Evolutionary conservation across 2,113 vertebrate species (phyloP).

Genomic region (Sprattus sprattus): DNA sequence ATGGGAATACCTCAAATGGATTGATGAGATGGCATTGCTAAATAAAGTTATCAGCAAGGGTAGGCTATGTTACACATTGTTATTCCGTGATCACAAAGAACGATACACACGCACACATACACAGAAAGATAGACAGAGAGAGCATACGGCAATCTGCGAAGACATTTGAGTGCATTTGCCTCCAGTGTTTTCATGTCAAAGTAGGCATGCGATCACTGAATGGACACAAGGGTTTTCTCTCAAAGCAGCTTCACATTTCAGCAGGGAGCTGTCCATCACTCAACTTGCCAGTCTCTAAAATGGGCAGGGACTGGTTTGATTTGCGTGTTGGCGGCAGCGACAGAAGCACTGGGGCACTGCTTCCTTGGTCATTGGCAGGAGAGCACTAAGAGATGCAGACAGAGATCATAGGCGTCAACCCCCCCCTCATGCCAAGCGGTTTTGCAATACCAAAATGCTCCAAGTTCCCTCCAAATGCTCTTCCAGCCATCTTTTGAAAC

Average conservation of each 20-base stretch:
- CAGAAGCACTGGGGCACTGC: not conserved
- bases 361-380: not conserved
- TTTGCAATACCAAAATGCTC: not conserved
- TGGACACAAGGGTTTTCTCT: not conserved
- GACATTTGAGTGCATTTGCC: not conserved
- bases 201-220: not conserved
- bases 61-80: not conserved
- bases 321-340: not conserved
- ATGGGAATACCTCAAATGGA: not conserved
- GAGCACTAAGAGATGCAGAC: not conserved
- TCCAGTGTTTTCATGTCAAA: not conserved
- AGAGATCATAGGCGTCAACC: not conserved
- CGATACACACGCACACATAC: not conserved
- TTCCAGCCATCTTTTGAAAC: not conserved
- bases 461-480: not conserved
- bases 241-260: not conserved
- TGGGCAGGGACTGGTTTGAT: not conserved
- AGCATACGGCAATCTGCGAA: not conserved
- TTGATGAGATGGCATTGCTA: not conserved
- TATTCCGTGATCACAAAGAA: not conserved
- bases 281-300: not conserved
- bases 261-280: not conserved
- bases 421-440: not conserved
- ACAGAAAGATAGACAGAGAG: no score
- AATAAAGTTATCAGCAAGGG: not conserved